A percentile compares a stretch with the other conserved stretches of the same genome.
These are phyloP conservation scores for Tachystola acroxantha DNA, from an alignment of 2,888 invertebrate species.

Conservation along the genomic window DNA sequence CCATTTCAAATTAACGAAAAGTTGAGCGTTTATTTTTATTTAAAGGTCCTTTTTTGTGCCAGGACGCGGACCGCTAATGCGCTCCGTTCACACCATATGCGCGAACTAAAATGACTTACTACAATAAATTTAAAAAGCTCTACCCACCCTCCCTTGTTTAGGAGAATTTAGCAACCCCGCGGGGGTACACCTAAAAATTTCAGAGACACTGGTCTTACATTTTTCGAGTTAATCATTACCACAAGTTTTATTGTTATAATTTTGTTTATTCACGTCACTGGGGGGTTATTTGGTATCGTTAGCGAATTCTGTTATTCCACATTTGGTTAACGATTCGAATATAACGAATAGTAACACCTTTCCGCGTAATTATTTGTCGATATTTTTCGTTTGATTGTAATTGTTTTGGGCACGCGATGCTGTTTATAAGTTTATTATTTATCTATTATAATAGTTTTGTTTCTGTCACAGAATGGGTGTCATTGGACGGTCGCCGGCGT, in stretches of 20 bases:
- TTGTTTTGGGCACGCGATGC: conserved; percentile 12
- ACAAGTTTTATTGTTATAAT: conserved; percentile 47
- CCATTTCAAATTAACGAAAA: conserved; percentile 45
- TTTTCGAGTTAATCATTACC: conserved; percentile 18
- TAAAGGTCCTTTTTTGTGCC: conserved; percentile 26
- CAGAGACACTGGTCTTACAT: conserved; percentile 4
- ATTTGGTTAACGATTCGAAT: conserved; percentile 39
- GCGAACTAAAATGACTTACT: conserved; percentile 48
- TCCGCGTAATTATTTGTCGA: conserved; percentile 40
- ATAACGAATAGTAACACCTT: conserved; percentile 37
- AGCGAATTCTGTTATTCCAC: conserved; percentile 43
- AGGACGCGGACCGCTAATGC: conserved; percentile 55
- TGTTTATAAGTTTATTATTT: conserved; percentile 12
- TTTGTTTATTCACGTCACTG: conserved; percentile 46
- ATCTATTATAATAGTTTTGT: too few relatives aligned
- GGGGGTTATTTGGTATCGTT: conserved; percentile 51
- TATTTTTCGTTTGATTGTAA: conserved; percentile 19
- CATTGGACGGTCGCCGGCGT: too few relatives aligned
- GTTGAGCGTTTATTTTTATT: conserved; percentile 26
- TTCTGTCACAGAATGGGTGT: too few relatives aligned
- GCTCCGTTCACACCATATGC: conserved; percentile 60
- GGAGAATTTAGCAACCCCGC: not conserved
- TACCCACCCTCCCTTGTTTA: not conserved
- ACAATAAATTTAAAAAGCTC: not conserved
- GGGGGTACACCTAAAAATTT: not conserved